A percentile compares a stretch with the other conserved stretches of the same genome.
phyloP scores from a whole-genome alignment of 2,113 vertebrate species.

The Podarcis cretensis region DNA sequence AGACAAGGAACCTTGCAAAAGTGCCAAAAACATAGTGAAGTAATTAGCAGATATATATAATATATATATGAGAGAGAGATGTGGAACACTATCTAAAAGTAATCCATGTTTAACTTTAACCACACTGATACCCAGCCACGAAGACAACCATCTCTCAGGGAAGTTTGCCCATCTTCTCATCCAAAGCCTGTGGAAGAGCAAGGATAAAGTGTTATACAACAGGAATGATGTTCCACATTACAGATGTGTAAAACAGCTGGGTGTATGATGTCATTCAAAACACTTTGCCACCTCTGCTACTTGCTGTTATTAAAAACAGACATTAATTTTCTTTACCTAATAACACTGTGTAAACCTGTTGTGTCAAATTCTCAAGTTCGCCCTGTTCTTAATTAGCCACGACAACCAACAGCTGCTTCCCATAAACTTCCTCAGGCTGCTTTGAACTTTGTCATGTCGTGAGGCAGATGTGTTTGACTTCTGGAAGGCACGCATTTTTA shows the following conservation, averaged over 20 bases:
- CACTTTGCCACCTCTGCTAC: constrained; percentile 75
- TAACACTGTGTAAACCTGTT: constrained; percentile 51
- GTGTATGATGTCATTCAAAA: constrained; percentile 74
- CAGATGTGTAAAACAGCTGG: constrained; percentile 82
- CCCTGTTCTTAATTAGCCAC: constrained; percentile 75
- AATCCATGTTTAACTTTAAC: not conserved
- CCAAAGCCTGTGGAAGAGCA: constrained; percentile 60
- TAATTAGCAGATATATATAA: constrained; percentile 54
- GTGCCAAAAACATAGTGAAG: constrained; percentile 67
- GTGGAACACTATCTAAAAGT: not conserved
- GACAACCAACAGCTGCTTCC: constrained; percentile 71
- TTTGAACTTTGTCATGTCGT: constrained; percentile 50
- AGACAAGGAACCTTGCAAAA: constrained; percentile 1
- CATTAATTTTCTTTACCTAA: constrained; percentile 62
- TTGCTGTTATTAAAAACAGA: constrained; percentile 81
- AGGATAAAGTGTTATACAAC: constrained; percentile 77
- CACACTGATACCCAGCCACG: constrained; percentile 36
- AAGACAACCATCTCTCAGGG: constrained; percentile 44
- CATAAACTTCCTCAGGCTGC: constrained; percentile 50
- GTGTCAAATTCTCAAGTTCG: constrained; percentile 47
- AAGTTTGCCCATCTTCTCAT: constrained; percentile 55
- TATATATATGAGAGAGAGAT: not conserved
- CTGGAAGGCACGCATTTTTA: constrained; percentile 32
- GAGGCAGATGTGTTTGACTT: constrained; percentile 54
- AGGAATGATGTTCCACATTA: constrained; percentile 56